Base-by-base conservation (phyloP, 2,113 vertebrate species). In the Lagopus leucura region DNA sequence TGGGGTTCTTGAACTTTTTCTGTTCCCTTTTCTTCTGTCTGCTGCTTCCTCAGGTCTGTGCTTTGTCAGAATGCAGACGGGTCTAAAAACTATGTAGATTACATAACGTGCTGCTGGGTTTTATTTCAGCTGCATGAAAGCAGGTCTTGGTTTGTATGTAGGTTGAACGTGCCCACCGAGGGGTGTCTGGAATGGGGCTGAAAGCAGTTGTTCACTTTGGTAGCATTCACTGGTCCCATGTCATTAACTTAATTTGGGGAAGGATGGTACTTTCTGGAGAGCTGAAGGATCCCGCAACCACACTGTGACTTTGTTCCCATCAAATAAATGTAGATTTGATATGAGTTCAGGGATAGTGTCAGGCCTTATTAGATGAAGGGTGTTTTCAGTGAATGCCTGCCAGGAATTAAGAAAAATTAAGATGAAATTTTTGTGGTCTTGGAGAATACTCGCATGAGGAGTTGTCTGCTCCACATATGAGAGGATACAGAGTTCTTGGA, bases 321-420 rank as follows among this genome's bases (percentile, higher is more conserved):
- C 64, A 55, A 28, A 13, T 38, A 36, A 67, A 2, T 2, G 0
- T 38, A 40, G 50, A 77, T 34, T 50, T 60, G 60, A 45, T 42
- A 14, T 16, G 54, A 76, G 73, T 42, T 82, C n/a, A 50, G 50
- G 90, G 65, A 58, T 38, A 50, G 50, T 78, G 40, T 80, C 12
- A 58, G 85, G 88, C n/a, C 14, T 1, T 60, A 88, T 70, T 70
- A 3, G 50, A 63, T 70, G 80, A 77, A 28, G 90, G 47, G 19
- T 86, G 64, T 88, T 81, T 95, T 74, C 65, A 57, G 42, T 69
- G 77, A 67, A 52, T 57, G 55, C 52, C 32, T 91, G 93, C 80
- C 90, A 95, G 77, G 69, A 75, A 83, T 88, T 90, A 92, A 77
- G 86, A 63, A 81, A 52, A 94, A 81, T 82, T 83, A 91, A 86